phyloP scores from a whole-genome alignment of 1,140 invertebrate species.

The Protaetia brevitarsis region DNA sequence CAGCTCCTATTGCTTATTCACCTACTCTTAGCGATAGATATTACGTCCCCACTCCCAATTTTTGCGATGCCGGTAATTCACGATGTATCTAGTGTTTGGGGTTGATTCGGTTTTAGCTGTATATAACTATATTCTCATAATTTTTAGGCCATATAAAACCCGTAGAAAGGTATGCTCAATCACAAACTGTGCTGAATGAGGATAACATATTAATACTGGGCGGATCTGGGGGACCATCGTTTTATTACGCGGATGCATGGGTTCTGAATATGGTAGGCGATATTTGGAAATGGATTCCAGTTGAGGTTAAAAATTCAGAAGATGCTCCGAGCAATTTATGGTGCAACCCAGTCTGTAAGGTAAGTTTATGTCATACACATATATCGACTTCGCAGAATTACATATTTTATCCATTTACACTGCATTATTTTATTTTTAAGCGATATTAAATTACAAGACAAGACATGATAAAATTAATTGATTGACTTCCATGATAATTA shows the following conservation, averaged over 20 bases:
- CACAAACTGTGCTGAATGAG: constrained; percentile 71
- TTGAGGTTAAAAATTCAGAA: constrained; percentile 71
- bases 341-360: constrained; percentile 89
- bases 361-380: constrained; percentile 46
- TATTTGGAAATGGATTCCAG: constrained; percentile 77
- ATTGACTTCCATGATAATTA: too few relatives aligned
- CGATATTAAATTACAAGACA: too few relatives aligned
- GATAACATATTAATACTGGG: constrained; percentile 72
- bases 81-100: too few relatives aligned
- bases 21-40: too few relatives aligned
- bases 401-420: constrained; percentile 3
- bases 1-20: too few relatives aligned
- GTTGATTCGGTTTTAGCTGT: background rate
- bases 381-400: background rate
- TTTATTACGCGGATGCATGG: constrained; percentile 64
- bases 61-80: too few relatives aligned
- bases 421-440: too few relatives aligned
- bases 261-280: constrained; percentile 60
- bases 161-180: constrained; percentile 83
- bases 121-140: background rate
- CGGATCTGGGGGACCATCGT: constrained; percentile 57
- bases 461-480: too few relatives aligned
- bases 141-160: constrained; percentile 59
- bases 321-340: constrained; percentile 82
- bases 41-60: too few relatives aligned